Evolutionary conservation across 2,113 vertebrate genomes (phyloP).

Genomic region (Ovis canadensis): DNA sequence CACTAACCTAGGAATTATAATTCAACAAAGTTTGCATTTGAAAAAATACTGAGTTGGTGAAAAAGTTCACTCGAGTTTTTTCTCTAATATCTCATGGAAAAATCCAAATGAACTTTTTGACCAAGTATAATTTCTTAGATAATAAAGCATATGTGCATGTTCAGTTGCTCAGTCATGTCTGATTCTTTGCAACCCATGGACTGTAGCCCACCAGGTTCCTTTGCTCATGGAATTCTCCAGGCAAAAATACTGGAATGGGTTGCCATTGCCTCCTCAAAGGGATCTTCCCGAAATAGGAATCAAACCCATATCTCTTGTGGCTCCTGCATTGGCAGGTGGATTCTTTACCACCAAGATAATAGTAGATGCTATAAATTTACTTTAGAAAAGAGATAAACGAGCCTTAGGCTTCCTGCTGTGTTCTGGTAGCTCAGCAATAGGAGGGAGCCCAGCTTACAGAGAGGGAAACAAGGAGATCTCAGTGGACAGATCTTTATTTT

Average conservation of each 20-base stretch:
- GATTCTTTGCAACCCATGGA: not conserved
- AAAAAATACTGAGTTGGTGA: not conserved
- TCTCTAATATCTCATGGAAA: not conserved
- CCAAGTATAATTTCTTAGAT: not conserved
- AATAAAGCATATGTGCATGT: not conserved
- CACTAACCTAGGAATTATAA: not conserved
- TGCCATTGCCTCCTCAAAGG: not conserved
- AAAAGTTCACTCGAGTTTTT: not conserved
- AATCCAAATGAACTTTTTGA: not conserved
- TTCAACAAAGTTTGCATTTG: not conserved
- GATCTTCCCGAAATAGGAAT: not conserved
- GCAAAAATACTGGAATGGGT: not conserved
- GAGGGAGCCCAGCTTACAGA: not conserved
- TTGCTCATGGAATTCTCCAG: not conserved
- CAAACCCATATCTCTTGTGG: not conserved
- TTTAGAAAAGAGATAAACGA: not conserved
- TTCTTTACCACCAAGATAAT: not conserved
- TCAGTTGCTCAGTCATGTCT: not conserved
- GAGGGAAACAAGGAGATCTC: not conserved
- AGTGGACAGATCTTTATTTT: not conserved
- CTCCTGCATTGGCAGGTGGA: not conserved
- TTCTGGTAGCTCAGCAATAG: not conserved
- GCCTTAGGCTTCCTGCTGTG: not conserved
- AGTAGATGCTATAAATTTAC: not conserved
- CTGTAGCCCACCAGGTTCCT: not conserved